These are phyloP conservation scores for Lemur catta DNA, from an alignment of 2,797 vertebrate genomes.

Conservation along the genomic window DNA sequence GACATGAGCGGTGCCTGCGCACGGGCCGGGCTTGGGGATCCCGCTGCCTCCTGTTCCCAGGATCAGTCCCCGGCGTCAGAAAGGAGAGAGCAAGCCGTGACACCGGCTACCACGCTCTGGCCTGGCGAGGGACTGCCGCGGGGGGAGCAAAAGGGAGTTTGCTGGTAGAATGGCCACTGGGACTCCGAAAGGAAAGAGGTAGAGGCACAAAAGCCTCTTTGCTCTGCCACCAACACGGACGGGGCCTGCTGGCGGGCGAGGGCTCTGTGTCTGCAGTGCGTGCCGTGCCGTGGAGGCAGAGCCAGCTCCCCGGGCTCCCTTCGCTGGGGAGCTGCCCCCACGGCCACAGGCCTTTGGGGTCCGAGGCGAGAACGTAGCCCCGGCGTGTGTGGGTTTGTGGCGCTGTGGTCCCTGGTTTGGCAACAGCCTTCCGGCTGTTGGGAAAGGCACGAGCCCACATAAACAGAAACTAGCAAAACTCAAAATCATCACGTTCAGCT, in stretches of 20 bases:
- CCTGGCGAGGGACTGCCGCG: rapidly evolving
- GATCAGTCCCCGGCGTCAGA: neutral
- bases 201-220: rapidly evolving
- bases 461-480: neutral
- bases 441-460: rapidly evolving
- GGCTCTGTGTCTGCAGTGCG: neutral
- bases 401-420: rapidly evolving
- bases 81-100: neutral
- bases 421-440: neutral
- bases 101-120: rapidly evolving
- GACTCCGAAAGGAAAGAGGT: neutral
- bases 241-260: rapidly evolving
- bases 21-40: neutral
- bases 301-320: neutral
- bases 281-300: rapidly evolving
- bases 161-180: rapidly evolving
- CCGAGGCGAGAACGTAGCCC: neutral
- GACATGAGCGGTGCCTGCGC: rapidly evolving
- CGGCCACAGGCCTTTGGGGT: neutral
- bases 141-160: too few species aligned
- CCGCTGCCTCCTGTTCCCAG: neutral
- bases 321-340: neutral
- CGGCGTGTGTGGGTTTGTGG: rapidly evolving
- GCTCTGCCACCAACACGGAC: rapidly evolving
- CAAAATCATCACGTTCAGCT: rapidly evolving